Evolutionary conservation across 2,888 invertebrate species (phyloP).

Genomic region (Heteromyza rotundicornis): DNA sequence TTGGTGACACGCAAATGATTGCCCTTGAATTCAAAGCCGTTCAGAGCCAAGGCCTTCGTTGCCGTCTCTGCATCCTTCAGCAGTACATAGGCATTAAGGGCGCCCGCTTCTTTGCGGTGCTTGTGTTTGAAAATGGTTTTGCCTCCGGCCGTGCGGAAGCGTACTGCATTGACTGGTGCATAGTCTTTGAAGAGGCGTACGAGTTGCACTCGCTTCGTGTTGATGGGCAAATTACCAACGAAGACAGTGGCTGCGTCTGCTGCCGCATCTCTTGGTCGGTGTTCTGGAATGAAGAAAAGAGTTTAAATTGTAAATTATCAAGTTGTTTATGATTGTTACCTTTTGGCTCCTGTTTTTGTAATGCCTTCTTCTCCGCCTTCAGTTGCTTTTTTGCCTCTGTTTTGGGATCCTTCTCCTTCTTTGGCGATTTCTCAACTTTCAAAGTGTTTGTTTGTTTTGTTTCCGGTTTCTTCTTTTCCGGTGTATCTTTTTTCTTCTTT

Average conservation of each 20-base stretch:
- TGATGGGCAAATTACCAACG: constrained; percentile 59
- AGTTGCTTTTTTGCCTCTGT: constrained; percentile 1
- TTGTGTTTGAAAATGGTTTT: constrained; percentile 52
- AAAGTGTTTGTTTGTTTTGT: background rate
- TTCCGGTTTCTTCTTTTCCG: background rate
- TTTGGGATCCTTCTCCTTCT: too few species aligned
- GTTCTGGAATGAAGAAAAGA: too few species aligned
- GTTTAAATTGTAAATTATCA: background rate
- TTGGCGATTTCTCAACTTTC: too few species aligned
- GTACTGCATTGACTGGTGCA: constrained; percentile 47
- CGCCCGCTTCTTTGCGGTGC: constrained; percentile 45
- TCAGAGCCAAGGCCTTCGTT: constrained; percentile 47
- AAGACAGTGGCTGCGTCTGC: constrained; percentile 53
- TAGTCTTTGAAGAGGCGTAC: constrained; percentile 44
- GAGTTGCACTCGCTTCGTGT: constrained; percentile 57
- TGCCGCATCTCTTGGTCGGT: constrained; percentile 39
- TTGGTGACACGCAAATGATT: constrained; percentile 54
- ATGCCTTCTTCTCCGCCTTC: constrained; percentile 20
- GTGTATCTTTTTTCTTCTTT: too few species aligned
- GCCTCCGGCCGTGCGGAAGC: constrained; percentile 55
- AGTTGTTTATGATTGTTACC: too few species aligned
- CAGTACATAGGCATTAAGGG: constrained; percentile 57
- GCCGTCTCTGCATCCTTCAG: constrained; percentile 44
- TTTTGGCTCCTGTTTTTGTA: constrained; percentile 25
- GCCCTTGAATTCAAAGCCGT: constrained; percentile 54